Evolutionary conservation across 2,888 invertebrate species (phyloP), one percentile per base, ranked within the genome.

Genomic region (Hirtodrosophila trivittata): DNA sequence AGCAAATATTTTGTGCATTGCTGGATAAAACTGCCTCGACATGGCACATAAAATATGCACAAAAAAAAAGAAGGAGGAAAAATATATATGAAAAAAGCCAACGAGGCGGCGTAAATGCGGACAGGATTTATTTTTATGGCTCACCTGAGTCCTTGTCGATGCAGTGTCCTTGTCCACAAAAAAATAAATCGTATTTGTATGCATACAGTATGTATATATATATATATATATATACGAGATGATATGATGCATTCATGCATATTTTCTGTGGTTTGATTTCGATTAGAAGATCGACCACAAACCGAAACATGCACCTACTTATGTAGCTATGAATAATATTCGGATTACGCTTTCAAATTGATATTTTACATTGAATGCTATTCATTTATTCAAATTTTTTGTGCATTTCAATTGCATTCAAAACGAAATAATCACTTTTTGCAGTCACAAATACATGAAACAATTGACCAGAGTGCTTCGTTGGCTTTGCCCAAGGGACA

Each of bases 121-220:
- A 62, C 75, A 75, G 80, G 80, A 80, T 81, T 82, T 81, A 80
- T 81, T 80, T 77, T 81, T 80, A 80, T 82, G 69, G 67, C 67
- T 62, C 73, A 73, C 63, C 72, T 68, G 71, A 64, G 70, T 66
- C 60, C 69, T 68, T 59, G 51, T 46, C 56, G 50, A 3, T 35
- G 30, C 69, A 14, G 16, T 60, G 65, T 56, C 55, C 41, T 50
- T 37, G 49, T 21, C 21, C 26, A 66, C 30, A n/a, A n/a, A 39
- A 30, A 70, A 63, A 63, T 63, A 66, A 55, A 58, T 60, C 56
- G 56, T 45, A 52, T 51, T 51, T 41, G 28, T 26, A 54, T 46
- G 13, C 30, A 58, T 38, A 39, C 6, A 28, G 7, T 12, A 13
- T 32, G 5, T 32, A 21, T 21, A 21, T 21, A 9, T 49, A 6